Evolutionary conservation across 2,797 vertebrate species (phyloP), one percentile per base, ranked within the genome.

Genomic region (Saguinus oedipus): DNA sequence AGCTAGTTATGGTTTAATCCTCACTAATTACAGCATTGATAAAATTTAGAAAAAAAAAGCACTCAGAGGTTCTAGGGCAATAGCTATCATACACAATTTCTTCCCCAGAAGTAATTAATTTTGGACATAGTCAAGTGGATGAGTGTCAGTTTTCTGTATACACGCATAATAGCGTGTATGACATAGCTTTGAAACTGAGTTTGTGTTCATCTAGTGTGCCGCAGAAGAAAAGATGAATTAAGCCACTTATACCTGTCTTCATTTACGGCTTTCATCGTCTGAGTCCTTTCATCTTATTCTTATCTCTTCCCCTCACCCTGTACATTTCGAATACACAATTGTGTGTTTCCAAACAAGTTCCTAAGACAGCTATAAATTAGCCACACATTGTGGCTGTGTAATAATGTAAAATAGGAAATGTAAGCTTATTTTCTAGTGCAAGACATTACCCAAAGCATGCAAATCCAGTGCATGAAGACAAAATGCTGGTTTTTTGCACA

Each of bases 281-380:
- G 53, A 83, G 57, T 83, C 84, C 95, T 96, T 96, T 96, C 90
- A 92, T 96, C 81, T 93, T 87, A 55, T 64, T 90, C 79, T 94
- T 95, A 92, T 93, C 88, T 78, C 90, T 94, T 93, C 75, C 57
- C 96, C 91, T 93, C 93, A 81, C 70, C 14, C 80, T 19, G 36
- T 79, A 61, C 36, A 80, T 87, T 86, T 88, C n/a, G 55, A 95
- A 95, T 88, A 74, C 30, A 14, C 93, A 97, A 92, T 90, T 76
- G 44, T 27, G 44, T 61, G 10, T 87, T 97, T 95, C 81, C 48
- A 78, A 89, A 86, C 83, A 83, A 92, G 33, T 78, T 95, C 50
- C 70, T 93, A 57, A 19, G 17, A 24, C 79, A 94, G 84, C 36
- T 81, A 22, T 90, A 78, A 93, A 94, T 93, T 68, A 90, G 53